These are phyloP conservation scores for Thumatha senex DNA, from an alignment of 2,888 invertebrate species.

Conservation along the genomic window DNA sequence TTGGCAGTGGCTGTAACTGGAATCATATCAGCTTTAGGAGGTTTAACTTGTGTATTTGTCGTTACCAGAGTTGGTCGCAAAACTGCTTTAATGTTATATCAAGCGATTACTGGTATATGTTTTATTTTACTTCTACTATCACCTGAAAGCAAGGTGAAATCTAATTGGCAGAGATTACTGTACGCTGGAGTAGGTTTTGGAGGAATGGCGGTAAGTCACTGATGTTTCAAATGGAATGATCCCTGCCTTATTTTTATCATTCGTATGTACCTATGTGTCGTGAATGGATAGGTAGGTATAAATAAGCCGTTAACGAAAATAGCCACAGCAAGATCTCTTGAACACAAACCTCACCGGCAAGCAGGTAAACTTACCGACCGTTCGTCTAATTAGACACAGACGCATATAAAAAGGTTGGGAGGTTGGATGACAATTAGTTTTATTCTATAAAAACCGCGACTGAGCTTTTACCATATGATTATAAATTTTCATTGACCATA, in stretches of 20 bases:
- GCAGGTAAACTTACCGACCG: no score
- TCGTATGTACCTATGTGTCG: no score
- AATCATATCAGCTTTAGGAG: conserved; percentile 80
- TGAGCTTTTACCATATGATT: no score
- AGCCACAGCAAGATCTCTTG: no score
- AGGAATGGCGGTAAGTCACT: conserved; percentile 83
- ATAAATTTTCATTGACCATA: no score
- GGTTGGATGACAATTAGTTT: no score
- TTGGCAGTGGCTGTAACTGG: conserved; percentile 80
- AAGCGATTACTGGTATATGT: conserved; percentile 73
- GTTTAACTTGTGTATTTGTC: conserved; percentile 76
- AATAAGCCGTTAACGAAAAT: no score
- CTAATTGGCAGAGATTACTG: conserved; percentile 82
- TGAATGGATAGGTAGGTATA: no score
- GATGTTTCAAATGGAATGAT: neutral
- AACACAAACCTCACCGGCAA: no score
- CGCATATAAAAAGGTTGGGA: no score
- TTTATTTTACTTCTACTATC: conserved; percentile 76
- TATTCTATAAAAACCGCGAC: no score
- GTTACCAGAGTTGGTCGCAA: conserved; percentile 78
- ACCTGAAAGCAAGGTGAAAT: conserved; percentile 64
- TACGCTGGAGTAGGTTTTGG: conserved; percentile 86
- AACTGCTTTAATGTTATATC: conserved; percentile 72
- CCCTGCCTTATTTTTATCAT: neutral
- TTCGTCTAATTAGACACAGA: no score